phyloP scores from a whole-genome alignment of 2,797 vertebrate species.

The Pachyuromys duprasi region DNA sequence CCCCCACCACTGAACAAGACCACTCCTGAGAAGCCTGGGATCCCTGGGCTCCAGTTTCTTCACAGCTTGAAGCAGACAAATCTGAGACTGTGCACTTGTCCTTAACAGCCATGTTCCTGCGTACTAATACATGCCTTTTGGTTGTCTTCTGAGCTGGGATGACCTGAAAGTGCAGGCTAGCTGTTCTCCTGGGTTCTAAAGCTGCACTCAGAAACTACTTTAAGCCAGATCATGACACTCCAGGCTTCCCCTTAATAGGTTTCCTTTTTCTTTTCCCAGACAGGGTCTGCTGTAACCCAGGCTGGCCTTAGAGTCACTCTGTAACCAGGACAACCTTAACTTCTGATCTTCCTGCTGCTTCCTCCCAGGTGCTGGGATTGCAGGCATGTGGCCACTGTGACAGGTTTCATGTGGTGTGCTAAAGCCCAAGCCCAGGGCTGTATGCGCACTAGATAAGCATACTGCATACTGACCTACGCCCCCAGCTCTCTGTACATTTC shows the following conservation, averaged over 20 bases:
- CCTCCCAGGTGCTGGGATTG: neutral
- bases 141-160: constrained; percentile 63
- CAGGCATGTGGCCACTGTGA: neutral
- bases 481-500: neutral
- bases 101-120: neutral
- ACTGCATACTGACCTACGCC: neutral
- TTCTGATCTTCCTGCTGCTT: neutral
- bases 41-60: neutral
- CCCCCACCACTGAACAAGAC: neutral
- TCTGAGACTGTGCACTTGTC: neutral
- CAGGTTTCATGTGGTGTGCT: neutral
- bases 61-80: neutral
- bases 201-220: neutral
- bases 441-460: neutral
- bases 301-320: neutral
- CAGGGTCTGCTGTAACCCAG: neutral
- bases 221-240: neutral
- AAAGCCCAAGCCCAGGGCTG: neutral
- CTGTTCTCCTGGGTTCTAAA: neutral
- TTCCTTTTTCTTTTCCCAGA: neutral
- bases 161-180: neutral
- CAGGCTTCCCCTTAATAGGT: neutral
- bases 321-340: neutral
- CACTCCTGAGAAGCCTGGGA: neutral
- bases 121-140: constrained; percentile 56